Conservation (phyloP, 2,888 invertebrate species). For the Amiota minor region DNA sequence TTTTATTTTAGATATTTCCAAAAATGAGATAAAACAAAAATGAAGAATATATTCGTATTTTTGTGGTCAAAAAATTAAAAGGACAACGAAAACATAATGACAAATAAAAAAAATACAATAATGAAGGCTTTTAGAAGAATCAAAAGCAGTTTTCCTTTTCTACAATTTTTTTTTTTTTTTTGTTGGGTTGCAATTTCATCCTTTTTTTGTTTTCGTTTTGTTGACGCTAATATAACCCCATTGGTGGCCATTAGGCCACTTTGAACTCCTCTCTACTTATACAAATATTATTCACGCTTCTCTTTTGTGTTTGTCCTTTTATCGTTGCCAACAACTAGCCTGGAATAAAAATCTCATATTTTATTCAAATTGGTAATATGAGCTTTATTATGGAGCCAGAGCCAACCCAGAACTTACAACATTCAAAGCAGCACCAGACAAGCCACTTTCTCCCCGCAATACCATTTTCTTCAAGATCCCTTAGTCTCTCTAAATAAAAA, state of each 20-base stretch:
- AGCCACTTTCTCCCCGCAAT: conserved; percentile 11
- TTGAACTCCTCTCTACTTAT: too few relatives aligned
- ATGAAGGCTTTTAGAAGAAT: too few relatives aligned
- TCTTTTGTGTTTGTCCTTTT: not conserved
- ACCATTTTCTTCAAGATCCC: conserved; percentile 37
- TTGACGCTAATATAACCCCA: not conserved
- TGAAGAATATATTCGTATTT: too few relatives aligned
- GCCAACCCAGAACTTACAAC: conserved; percentile 32
- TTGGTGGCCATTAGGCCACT: conserved; percentile 7
- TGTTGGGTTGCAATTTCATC: not conserved
- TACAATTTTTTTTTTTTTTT: not conserved
- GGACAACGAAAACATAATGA: too few relatives aligned
- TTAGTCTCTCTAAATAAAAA: not conserved
- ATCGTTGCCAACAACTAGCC: not conserved
- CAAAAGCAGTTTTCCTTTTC: too few relatives aligned
- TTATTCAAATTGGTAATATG: conserved; percentile 71
- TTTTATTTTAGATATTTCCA: too few relatives aligned
- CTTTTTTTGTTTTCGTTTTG: not conserved
- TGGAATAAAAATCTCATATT: conserved; percentile 67
- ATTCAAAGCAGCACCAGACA: conserved; percentile 35
- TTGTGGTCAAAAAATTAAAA: too few relatives aligned
- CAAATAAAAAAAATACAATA: too few relatives aligned
- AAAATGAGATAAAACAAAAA: too few relatives aligned
- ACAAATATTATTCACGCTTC: not conserved
- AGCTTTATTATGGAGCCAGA: conserved; percentile 46